These are phyloP conservation scores for Delphinapterus leucas DNA, from an alignment of 2,113 vertebrate species.

Conservation along the genomic window DNA sequence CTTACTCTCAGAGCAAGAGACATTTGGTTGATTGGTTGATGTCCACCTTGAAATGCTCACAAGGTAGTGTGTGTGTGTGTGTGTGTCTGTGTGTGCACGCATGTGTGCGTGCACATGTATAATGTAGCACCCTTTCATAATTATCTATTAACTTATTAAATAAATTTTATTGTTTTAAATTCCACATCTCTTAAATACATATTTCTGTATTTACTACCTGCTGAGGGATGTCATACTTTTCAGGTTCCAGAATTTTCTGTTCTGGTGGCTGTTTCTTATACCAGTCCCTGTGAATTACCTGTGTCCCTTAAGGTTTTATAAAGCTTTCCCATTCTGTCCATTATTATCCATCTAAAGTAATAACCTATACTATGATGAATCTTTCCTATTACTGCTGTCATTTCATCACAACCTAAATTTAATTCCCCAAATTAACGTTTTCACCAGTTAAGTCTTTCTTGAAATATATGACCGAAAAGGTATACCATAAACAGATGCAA, in stretches of 20 bases:
- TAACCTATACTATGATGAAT: background rate
- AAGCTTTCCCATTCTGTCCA: background rate
- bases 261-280: background rate
- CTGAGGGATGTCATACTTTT: background rate
- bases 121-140: background rate
- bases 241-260: background rate
- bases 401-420: background rate
- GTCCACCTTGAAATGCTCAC: background rate
- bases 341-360: background rate
- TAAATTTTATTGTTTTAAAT: background rate
- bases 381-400: background rate
- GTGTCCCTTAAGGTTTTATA: background rate
- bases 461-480: background rate
- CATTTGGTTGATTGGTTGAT: background rate
- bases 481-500: background rate
- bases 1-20: background rate
- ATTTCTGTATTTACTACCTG: background rate
- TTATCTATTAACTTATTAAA: background rate
- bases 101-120: rapidly evolving
- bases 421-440: background rate
- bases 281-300: background rate
- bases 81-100: background rate
- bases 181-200: background rate
- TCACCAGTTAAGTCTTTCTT: background rate
- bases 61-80: background rate